These are phyloP conservation scores for Drosophila mayri DNA, from an alignment of 1,140 invertebrate genomes.

Conservation along the genomic window DNA sequence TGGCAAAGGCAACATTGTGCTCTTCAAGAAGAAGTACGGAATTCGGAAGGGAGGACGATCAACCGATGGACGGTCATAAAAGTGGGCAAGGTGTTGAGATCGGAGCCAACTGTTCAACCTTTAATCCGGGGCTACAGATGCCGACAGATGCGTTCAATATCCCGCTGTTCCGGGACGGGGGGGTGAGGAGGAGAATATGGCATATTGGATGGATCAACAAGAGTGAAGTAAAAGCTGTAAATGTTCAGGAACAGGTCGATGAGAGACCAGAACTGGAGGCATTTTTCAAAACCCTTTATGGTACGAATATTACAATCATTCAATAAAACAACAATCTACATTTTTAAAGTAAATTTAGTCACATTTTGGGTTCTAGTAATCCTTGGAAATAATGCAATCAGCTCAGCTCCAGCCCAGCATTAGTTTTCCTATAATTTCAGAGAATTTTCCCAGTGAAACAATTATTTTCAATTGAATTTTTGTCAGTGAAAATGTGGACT, in stretches of 20 bases:
- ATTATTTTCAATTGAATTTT: too few relatives aligned
- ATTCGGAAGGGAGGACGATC: conserved; percentile 6
- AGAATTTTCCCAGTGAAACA: too few relatives aligned
- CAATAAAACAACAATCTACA: neutral
- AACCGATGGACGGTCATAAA: conserved; percentile 62
- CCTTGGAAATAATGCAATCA: neutral
- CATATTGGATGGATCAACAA: neutral
- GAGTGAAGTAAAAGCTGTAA: conserved; percentile 4
- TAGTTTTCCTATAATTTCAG: too few relatives aligned
- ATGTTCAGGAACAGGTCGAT: neutral
- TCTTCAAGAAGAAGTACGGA: neutral
- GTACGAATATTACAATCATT: neutral
- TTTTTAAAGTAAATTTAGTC: neutral
- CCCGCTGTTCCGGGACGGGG: conserved; percentile 51
- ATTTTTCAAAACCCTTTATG: neutral
- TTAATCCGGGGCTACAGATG: conserved; percentile 2
- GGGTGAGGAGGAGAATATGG: neutral
- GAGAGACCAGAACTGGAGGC: neutral
- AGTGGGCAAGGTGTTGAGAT: conserved; percentile 73
- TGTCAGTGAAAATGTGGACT: neutral
- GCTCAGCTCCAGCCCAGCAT: too few relatives aligned
- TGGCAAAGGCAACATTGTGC: conserved; percentile 64
- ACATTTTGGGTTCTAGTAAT: neutral
- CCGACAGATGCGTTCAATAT: conserved; percentile 30
- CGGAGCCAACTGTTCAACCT: conserved; percentile 18